Evolutionary conservation across 2,113 vertebrate species (phyloP), one percentile per base, ranked within the genome.

Genomic region (Probosciger aterrimus): DNA sequence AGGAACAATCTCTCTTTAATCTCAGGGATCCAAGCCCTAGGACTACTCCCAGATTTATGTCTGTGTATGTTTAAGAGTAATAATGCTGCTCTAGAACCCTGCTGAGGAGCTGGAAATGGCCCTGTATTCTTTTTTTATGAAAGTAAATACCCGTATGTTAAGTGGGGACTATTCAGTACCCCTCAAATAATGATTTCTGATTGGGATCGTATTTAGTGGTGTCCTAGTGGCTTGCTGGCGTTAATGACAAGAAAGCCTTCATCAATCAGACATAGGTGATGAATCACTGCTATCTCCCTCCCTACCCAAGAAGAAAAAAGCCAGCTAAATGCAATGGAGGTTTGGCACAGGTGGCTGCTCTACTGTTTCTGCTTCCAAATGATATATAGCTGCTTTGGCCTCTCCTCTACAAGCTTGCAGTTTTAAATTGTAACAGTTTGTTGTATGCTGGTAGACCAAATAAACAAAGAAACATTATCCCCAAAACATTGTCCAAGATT

Each of bases 331-430:
- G 79, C 60, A 59, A 4, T 53, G 76, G 75, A 81, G 46, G 24
- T 81, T 95, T 96, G 93, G 68, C 82, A 94, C 88, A 93, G 64
- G 64, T 39, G 43, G 30, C 79, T 88, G 53, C 59, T 93, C 85
- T 74, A 18, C 78, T 83, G 31, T 74, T 94, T 74, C 93, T 84
- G 55, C 47, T 79, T 85, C 68, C 44, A 94, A 76, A 59, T 63
- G 63, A 65, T 63, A 84, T 3, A 65, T 14, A 73, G 81, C 71
- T 86, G 57, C 69, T 93, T 79, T 91, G 89, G 83, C 74, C 63
- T 91, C 44, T 7, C 25, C 62, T 87, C 73, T 82, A 31, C 62
- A 89, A 79, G 74, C 65, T 6, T 52, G 13, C 65, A 39, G 33
- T 76, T 91, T 82, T 68, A 93, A 86, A 84, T 63, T 59, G 57